Conservation (phyloP, 2,797 vertebrate species). For the Megaceryle alcyon region DNA sequence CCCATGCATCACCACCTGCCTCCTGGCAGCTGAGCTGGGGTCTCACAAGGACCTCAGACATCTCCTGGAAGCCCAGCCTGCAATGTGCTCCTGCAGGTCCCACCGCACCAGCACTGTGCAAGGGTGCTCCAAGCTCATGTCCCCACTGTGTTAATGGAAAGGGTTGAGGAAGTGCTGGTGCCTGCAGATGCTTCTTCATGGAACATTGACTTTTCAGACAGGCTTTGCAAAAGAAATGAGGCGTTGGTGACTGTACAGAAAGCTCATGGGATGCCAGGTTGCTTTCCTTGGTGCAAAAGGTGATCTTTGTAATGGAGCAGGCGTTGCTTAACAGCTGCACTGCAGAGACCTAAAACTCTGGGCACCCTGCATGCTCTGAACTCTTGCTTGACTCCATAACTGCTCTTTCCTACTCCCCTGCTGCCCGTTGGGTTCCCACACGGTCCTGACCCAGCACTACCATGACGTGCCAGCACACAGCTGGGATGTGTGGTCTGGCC, state of each 20-base stretch:
- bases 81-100: not conserved
- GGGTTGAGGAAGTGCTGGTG: not conserved
- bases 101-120: not conserved
- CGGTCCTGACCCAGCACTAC: rapidly evolving
- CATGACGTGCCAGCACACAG: rapidly evolving
- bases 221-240: not conserved
- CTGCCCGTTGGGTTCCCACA: not conserved
- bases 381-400: not conserved
- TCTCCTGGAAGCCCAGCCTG: not conserved
- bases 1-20: not conserved
- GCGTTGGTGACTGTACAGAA: rapidly evolving
- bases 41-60: not conserved
- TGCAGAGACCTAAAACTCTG: rapidly evolving
- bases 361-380: rapidly evolving
- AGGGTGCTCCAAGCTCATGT: not conserved
- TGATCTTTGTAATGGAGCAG: not conserved
- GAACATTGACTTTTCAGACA: not conserved
- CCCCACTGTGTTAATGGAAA: not conserved
- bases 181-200: not conserved
- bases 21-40: not conserved
- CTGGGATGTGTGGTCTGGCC: not conserved
- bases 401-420: not conserved
- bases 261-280: not conserved
- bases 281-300: not conserved
- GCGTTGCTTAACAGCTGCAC: rapidly evolving